Conservation (phyloP, 2,797 vertebrate species). For the Rhinogobio ventralis region DNA sequence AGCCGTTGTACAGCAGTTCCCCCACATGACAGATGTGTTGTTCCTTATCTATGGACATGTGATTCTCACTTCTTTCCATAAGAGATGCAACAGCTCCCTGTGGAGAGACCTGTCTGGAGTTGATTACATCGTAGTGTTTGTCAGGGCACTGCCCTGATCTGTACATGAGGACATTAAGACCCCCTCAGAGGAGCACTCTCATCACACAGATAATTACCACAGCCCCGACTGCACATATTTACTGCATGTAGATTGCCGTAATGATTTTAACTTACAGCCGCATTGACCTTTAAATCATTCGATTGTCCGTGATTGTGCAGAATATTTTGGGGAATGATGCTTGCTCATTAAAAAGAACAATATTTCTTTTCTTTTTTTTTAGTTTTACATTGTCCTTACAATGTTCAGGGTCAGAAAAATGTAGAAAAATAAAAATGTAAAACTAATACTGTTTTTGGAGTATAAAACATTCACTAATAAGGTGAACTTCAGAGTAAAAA, state of each 20-base stretch:
- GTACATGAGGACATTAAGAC: constrained; percentile 52
- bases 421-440: not conserved
- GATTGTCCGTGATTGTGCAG: constrained; percentile 33
- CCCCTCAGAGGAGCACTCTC: constrained; percentile 49
- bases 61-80: constrained; percentile 27
- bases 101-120: constrained; percentile 55
- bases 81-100: constrained; percentile 45
- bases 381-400: not conserved
- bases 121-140: constrained; percentile 61
- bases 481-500: not conserved
- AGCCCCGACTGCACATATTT: constrained; percentile 37
- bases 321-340: constrained; percentile 14
- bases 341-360: not conserved
- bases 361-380: not conserved
- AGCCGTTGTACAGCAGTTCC: not conserved
- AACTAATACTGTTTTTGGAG: not conserved
- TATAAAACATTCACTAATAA: not conserved
- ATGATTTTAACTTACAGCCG: constrained; percentile 58
- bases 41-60: constrained; percentile 45
- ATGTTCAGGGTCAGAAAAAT: not conserved
- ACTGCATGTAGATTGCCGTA: constrained; percentile 50
- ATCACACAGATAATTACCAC: constrained; percentile 60
- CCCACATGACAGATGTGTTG: constrained; percentile 38
- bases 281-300: constrained; percentile 48
- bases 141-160: constrained; percentile 26